These are phyloP conservation scores for Drosophila pseudotakahashii DNA, from an alignment of 2,888 invertebrate genomes.

Conservation along the genomic window DNA sequence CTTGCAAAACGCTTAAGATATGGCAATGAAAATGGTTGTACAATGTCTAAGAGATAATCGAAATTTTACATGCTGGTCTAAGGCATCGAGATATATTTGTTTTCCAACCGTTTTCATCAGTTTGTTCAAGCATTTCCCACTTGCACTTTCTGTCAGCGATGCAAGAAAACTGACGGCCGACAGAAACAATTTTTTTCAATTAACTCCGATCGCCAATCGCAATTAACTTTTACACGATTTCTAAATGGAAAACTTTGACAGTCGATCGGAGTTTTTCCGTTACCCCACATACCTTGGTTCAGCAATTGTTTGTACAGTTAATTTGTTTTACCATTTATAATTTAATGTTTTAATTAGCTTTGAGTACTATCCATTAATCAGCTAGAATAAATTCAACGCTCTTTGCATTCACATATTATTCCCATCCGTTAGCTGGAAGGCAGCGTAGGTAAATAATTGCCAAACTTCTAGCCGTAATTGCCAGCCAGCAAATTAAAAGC, in stretches of 20 bases:
- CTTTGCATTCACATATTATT: not conserved
- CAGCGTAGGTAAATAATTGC: conserved; percentile 7
- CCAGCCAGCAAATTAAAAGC: conserved; percentile 34
- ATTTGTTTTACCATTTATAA: conserved; percentile 18
- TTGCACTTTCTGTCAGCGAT: conserved; percentile 60
- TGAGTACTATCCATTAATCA: conserved; percentile 17
- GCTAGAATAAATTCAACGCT: not conserved
- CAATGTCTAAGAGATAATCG: conserved; percentile 18
- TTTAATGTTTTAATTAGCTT: conserved; percentile 30
- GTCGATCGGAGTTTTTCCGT: conserved; percentile 27
- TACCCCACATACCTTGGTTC: conserved; percentile 61
- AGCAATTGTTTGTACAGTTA: conserved; percentile 30
- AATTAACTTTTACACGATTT: conserved; percentile 75
- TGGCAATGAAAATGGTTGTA: conserved; percentile 67
- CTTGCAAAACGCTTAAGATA: conserved; percentile 60
- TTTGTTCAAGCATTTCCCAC: conserved; percentile 48
- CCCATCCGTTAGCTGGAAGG: conserved; percentile 3
- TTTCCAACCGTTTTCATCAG: conserved; percentile 17
- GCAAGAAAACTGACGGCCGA: conserved; percentile 37
- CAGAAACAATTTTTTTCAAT: conserved; percentile 57
- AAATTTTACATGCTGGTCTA: conserved; percentile 8
- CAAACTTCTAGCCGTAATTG: conserved; percentile 18
- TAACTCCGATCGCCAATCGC: conserved; percentile 60
- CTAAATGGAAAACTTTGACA: conserved; percentile 66
- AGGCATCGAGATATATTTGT: not conserved